Evolutionary conservation across 2,113 vertebrate species (phyloP).

Genomic region (Pedetes capensis): DNA sequence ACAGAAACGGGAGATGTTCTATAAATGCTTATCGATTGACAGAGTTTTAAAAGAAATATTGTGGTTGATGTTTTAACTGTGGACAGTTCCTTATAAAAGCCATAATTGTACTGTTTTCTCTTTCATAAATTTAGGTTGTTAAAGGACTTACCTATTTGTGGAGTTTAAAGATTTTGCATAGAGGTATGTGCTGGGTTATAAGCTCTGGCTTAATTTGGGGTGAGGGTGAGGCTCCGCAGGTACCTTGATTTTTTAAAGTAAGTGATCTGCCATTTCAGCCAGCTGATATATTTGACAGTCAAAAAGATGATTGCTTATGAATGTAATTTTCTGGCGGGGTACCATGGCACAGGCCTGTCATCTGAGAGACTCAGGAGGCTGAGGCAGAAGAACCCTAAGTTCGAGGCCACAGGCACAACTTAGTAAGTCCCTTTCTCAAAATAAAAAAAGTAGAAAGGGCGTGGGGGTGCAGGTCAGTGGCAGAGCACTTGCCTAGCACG

Average conservation of each 20-base stretch:
- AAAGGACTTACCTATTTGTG: conserved; percentile 98
- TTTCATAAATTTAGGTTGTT: conserved; percentile 88
- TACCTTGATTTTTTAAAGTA: conserved; percentile 9
- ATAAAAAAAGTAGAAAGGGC: too few relatives aligned
- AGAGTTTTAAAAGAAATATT: conserved; percentile 21
- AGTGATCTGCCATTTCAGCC: conserved; percentile 6
- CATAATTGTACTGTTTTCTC: conserved; percentile 47
- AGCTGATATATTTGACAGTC: background rate
- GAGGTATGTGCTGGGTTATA: conserved; percentile 87
- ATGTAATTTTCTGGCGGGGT: too few relatives aligned
- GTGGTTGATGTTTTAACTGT: conserved; percentile 40
- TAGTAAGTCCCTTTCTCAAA: too few relatives aligned
- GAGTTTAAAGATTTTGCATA: conserved; percentile 98
- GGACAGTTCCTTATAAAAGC: conserved; percentile 2
- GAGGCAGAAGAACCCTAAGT: too few relatives aligned
- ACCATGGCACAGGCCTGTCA: too few relatives aligned
- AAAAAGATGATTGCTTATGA: background rate
- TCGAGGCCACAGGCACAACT: too few relatives aligned
- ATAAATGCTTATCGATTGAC: background rate
- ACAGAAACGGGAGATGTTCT: background rate
- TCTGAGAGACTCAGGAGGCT: too few relatives aligned
- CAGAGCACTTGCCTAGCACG: too few relatives aligned
- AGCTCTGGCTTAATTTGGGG: background rate
- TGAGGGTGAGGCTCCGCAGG: background rate
- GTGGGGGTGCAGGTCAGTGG: too few relatives aligned